phyloP scores from a whole-genome alignment of 2,888 invertebrate genomes.

The Sicus ferrugineus region DNA sequence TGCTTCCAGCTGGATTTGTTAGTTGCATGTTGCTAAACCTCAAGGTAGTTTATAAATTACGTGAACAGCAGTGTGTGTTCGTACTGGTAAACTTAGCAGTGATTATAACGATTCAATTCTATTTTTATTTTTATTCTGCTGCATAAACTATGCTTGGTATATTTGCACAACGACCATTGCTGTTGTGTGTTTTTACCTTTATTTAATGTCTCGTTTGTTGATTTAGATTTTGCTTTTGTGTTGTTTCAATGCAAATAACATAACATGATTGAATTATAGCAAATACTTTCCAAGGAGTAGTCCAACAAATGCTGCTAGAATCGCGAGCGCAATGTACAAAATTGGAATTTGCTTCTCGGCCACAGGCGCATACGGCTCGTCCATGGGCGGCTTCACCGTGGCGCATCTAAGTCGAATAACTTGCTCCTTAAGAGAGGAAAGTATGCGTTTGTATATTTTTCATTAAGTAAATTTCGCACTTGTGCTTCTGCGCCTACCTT shows the following conservation, averaged over 20 bases:
- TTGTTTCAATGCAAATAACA: conserved; percentile 39
- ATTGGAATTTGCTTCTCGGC: conserved; percentile 69
- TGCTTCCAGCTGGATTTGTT: neutral
- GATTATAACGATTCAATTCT: too few species aligned
- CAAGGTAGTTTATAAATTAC: conserved; percentile 8
- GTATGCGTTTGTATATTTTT: neutral
- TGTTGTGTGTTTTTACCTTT: conserved; percentile 36
- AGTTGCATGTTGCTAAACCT: neutral
- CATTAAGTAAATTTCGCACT: too few species aligned
- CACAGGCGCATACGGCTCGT: conserved; percentile 69
- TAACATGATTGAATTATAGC: conserved; percentile 71
- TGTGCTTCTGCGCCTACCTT: conserved; percentile 70
- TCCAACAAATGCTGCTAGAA: conserved; percentile 76
- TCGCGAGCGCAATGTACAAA: conserved; percentile 73
- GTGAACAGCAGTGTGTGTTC: conserved; percentile 35
- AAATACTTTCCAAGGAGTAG: conserved; percentile 82
- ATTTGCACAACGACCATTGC: conserved; percentile 23
- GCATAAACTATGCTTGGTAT: conserved; percentile 24
- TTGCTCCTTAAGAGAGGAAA: conserved; percentile 68
- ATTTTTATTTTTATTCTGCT: conserved; percentile 38
- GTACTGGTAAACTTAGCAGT: conserved; percentile 28
- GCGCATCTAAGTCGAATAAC: conserved; percentile 69
- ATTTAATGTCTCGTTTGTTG: conserved; percentile 28
- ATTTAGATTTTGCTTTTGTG: conserved; percentile 34
- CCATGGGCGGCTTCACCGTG: conserved; percentile 61